Percentiles rank a stretch among this genome's conserved stretches.
These are phyloP conservation scores for Isichthys henryi DNA, from an alignment of 2,113 vertebrate species.

Conservation along the genomic window DNA sequence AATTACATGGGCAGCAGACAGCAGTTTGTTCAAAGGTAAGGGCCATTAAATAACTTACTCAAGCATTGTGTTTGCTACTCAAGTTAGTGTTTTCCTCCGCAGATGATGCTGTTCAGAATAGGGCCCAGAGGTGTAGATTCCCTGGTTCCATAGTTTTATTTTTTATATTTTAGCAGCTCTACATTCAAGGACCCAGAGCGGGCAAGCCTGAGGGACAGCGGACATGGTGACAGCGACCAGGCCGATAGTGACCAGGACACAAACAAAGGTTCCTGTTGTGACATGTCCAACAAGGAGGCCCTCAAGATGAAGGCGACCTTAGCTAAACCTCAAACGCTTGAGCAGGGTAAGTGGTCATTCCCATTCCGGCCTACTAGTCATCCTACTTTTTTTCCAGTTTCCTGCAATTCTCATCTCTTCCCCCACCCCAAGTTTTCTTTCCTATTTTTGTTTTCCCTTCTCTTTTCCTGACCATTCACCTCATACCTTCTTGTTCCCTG, in stretches of 20 bases:
- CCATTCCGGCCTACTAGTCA: conserved; percentile 31
- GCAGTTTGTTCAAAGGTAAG: conserved; percentile 99
- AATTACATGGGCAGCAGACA: conserved; percentile 99
- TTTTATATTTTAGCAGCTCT: conserved; percentile 74
- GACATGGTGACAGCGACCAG: conserved; percentile 98
- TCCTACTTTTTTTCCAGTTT: conserved; percentile 16
- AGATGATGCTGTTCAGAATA: conserved; percentile 44
- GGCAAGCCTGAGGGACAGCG: conserved; percentile 97
- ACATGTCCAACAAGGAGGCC: conserved; percentile 98
- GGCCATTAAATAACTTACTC: conserved; percentile 74
- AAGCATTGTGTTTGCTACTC: conserved; percentile 39
- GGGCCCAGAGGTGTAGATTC: background rate
- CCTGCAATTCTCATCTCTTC: background rate
- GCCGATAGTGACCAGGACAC: conserved; percentile 99
- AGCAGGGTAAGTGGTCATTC: conserved; percentile 85
- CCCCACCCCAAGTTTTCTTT: background rate
- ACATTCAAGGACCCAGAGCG: conserved; percentile 98
- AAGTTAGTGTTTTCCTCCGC: conserved; percentile 62
- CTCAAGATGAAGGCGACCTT: conserved; percentile 95
- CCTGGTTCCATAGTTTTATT: background rate
- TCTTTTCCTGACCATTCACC: background rate
- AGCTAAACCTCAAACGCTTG: conserved; percentile 84
- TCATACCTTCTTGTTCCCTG: background rate
- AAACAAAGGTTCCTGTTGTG: conserved; percentile 99
- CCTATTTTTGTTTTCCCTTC: background rate